Base-by-base conservation (phyloP, 2,888 invertebrate species). In the Vanessa cardui region DNA sequence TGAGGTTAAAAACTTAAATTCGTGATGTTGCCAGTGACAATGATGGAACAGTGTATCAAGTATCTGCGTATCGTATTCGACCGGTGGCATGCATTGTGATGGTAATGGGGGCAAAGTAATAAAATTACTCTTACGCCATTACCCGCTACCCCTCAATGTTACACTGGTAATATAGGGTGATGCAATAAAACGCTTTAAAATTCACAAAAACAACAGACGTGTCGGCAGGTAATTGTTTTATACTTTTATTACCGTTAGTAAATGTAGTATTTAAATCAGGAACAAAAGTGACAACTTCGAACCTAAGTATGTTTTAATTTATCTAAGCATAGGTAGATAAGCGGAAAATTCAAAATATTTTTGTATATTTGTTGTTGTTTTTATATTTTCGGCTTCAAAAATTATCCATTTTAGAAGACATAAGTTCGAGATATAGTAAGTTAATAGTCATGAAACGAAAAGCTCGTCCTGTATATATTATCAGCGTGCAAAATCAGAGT, bases 41-140 rank as follows among this genome's bases (percentile, higher is more conserved):
- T 78, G 79, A 79, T 70, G 77, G 70, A 78, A 74, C 72, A 73
- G 62, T 74, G 79, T 80, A 83, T 82, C 84, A 81, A 81, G 78
- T 82, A 77, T 76, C 77, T 76, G 80, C 84, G 83, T 86, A 88
- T 88, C 88, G 86, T 82, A 86, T 86, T 80, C 85, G 84, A 80
- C 89, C 87, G 87, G 89, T 88, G 85, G 87, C 86, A 83, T 86
- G 86, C 89, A 92, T 92, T 92, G 92, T 92, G 86, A 92, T 92
- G 92, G 86, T 92, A 90, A 92, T 92, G 84, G 92, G 92, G 90
- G 90, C 88, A 92, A 87, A 91, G 91, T 92, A 92, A 92, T 92
- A 92, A 92, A 92, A 92, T 92, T 92, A 92, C 92, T 92, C 84
- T 90, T 91, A 92, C 85, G 87, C 92, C 92, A 92, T 92, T 92